Percentiles rank a stretch among this genome's conserved stretches.
Evolutionary conservation across 2,797 vertebrate species (phyloP).

Genomic region (Malurus leucopterus): DNA sequence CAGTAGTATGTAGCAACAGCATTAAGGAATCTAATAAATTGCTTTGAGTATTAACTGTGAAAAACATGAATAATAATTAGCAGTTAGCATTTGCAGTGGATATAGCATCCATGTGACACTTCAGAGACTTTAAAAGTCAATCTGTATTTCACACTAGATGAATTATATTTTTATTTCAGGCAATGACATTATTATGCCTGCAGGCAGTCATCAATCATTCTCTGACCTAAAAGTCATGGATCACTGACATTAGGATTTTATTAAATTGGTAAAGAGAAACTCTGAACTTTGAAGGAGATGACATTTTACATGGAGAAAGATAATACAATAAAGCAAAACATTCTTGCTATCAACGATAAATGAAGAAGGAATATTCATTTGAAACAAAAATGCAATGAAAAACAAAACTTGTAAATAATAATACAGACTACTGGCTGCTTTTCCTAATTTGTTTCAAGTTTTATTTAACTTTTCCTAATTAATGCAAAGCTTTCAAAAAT

Average conservation of each 20-base stretch:
- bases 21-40: conserved; percentile 43
- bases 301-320: conserved; percentile 41
- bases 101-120: conserved; percentile 12
- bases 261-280: conserved; percentile 21
- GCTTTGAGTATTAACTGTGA: conserved; percentile 28
- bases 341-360: not conserved
- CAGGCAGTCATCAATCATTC: conserved; percentile 55
- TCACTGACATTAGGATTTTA: conserved; percentile 42
- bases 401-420: not conserved
- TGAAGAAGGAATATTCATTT: not conserved
- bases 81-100: conserved; percentile 14
- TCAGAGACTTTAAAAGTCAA: conserved; percentile 49
- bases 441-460: not conserved
- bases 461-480: not conserved
- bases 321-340: not conserved
- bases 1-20: not conserved
- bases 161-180: conserved; percentile 68
- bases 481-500: not conserved
- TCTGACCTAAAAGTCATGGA: conserved; percentile 54
- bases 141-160: conserved; percentile 58
- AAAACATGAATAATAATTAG: conserved; percentile 41
- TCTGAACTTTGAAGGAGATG: conserved; percentile 18
- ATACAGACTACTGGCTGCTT: not conserved
- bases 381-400: not conserved
- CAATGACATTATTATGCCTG: conserved; percentile 58